A percentile compares a stretch with the other conserved stretches of the same genome.
Conservation (phyloP, 2,888 invertebrate genomes). For the Morpho helenor region DNA sequence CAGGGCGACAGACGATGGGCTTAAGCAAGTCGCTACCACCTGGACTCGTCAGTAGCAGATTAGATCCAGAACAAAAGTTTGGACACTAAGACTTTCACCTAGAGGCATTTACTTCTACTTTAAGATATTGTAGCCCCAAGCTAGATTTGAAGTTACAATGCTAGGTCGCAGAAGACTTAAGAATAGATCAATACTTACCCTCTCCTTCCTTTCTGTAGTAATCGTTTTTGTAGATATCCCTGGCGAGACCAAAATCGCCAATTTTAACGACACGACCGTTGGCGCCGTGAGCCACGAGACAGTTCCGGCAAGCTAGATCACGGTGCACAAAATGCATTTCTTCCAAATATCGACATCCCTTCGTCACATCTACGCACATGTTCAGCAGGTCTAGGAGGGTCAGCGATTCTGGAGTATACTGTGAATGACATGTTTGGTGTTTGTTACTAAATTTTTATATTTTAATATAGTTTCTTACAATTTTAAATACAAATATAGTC, state of each 20-base stretch:
- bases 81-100: too few relatives aligned
- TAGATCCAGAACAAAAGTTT: too few relatives aligned
- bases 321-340: slow-evolving; percentile 98
- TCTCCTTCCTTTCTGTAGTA: slow-evolving; percentile 97
- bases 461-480: too few relatives aligned
- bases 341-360: slow-evolving; percentile 97
- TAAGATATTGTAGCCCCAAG: too few relatives aligned
- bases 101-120: too few relatives aligned
- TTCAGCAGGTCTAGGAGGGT: slow-evolving; percentile 90
- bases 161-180: background rate
- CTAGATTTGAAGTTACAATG: too few relatives aligned
- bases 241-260: slow-evolving; percentile 97
- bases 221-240: slow-evolving; percentile 98
- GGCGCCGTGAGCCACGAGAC: slow-evolving; percentile 89
- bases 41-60: too few relatives aligned
- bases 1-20: too few relatives aligned
- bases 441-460: too few relatives aligned
- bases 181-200: slow-evolving; percentile 43
- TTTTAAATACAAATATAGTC: too few relatives aligned
- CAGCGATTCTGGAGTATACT: slow-evolving; percentile 83
- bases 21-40: too few relatives aligned
- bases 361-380: slow-evolving; percentile 97
- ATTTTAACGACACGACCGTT: slow-evolving; percentile 92
- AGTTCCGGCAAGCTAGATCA: slow-evolving; percentile 97
- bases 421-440: background rate